phyloP scores from a whole-genome alignment of 2,797 vertebrate species.

The Erpetoichthys calabaricus region DNA sequence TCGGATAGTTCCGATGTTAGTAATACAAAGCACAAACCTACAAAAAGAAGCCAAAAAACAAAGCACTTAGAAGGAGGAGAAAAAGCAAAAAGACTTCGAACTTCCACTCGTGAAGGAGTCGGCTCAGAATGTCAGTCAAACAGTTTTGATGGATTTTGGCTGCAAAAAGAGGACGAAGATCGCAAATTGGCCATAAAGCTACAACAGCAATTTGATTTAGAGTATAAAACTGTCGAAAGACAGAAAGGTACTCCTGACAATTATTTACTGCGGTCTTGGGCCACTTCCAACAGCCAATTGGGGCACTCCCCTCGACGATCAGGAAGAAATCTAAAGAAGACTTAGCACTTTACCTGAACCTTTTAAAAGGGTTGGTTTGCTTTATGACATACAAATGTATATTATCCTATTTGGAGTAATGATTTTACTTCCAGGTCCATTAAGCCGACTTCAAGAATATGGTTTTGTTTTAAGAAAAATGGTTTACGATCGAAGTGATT shows the following conservation, averaged over 20 bases:
- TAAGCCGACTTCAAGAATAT: too few relatives aligned
- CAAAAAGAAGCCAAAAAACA: constrained; percentile 75
- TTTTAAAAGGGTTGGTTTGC: constrained; percentile 11
- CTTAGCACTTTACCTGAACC: constrained; percentile 25
- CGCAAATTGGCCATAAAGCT: constrained; percentile 63
- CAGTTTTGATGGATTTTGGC: constrained; percentile 25
- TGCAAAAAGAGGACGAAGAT: constrained; percentile 68
- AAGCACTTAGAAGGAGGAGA: constrained; percentile 66
- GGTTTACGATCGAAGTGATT: too few relatives aligned
- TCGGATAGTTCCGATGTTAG: too few relatives aligned
- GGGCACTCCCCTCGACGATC: constrained; percentile 41
- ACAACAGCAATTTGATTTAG: constrained; percentile 69
- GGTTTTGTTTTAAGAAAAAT: too few relatives aligned
- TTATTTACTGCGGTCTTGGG: constrained; percentile 78
- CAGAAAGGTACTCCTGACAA: constrained; percentile 51
- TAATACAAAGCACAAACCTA: constrained; percentile 7
- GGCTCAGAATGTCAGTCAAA: constrained; percentile 16
- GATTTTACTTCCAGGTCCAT: too few relatives aligned
- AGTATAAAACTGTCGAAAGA: constrained; percentile 48
- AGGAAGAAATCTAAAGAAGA: constrained; percentile 39
- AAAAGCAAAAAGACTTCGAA: constrained; percentile 48
- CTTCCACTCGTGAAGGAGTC: constrained; percentile 18
- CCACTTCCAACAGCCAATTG: constrained; percentile 37
- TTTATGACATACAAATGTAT: too few relatives aligned
- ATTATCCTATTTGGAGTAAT: too few relatives aligned